Evolutionary conservation across 2,113 vertebrate genomes (phyloP), one percentile per base, ranked within the genome.

Genomic region (Apteryx mantelli): DNA sequence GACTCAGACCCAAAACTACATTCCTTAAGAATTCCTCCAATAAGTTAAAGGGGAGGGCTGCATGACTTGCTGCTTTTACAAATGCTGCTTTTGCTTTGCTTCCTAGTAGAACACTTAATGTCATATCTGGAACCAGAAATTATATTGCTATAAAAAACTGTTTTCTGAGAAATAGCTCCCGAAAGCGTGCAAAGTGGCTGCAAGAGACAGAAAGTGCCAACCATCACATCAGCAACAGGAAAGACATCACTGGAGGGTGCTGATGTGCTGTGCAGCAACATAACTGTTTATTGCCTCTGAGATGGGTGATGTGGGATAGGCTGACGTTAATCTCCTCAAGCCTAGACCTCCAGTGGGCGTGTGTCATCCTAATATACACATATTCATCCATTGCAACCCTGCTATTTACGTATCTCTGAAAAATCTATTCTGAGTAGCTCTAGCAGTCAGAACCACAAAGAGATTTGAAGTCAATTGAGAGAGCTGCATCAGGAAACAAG

Each of bases 291-390:
- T 18, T 56, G 24, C 58, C 63, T 71, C 28, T 56, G 20, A 21
- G 32, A 36, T 40, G 50, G 50, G 21, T 17, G 14, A 75, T 10
- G 21, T 8, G 53, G 34, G 28, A 22, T n/a, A 56, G 34, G 44
- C 58, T 12, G 68, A 75, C 13, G 36, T 30, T 26, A 36, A 70
- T 24, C 11, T 53, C 38, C 60, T 18, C 34, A 38, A 77, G 34
- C 24, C 25, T 71, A 36, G 28, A 38, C n/a, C 56, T 90, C 32
- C 16, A 34, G 28, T 18, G 40, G 42, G 69, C 66, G 24, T 9
- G 6, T 30, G 42, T 34, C 53, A 73, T 65, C 20, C 17, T 13
- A 55, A 46, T 0, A 3, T 24, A 66, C 36, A 17, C 0, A 1
- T 4, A 24, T 34, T 60, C 36, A 60, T 24, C 44, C 44, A n/a